A percentile compares a stretch with the other conserved stretches of the same genome.
Conservation (phyloP, 2,888 invertebrate genomes). For the Mimachlamys varia region DNA sequence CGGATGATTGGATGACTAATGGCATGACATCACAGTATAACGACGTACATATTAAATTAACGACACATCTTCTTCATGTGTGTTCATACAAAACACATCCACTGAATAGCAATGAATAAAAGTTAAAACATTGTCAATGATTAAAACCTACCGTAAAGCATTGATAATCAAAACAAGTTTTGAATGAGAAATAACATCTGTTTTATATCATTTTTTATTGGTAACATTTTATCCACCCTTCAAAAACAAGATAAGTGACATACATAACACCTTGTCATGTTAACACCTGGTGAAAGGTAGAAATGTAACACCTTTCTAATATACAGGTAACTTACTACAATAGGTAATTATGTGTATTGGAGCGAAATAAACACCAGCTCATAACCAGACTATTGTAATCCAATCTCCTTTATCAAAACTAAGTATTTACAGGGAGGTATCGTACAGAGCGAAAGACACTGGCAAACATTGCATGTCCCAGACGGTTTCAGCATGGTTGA, state of each 20-base stretch:
- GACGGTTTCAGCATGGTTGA: not conserved
- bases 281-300: slow-evolving; percentile 5
- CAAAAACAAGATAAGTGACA: not conserved
- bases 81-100: not conserved
- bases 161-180: too few relatives aligned
- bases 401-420: slow-evolving; percentile 32
- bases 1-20: not conserved
- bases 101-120: not conserved
- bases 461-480: not conserved
- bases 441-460: not conserved
- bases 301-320: slow-evolving; percentile 17
- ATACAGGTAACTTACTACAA: slow-evolving; percentile 7
- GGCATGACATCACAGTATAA: not conserved
- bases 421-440: not conserved
- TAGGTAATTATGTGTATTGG: slow-evolving; percentile 21
- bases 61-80: not conserved
- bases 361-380: slow-evolving; percentile 13
- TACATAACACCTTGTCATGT: not conserved
- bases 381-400: not conserved
- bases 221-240: not conserved
- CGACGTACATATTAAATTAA: not conserved
- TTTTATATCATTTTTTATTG: not conserved
- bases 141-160: not conserved
- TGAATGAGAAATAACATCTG: not conserved
- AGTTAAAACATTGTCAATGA: not conserved